Evolutionary conservation across 1,140 invertebrate species (phyloP).

Genomic region (Rhagoletis pomonella): DNA sequence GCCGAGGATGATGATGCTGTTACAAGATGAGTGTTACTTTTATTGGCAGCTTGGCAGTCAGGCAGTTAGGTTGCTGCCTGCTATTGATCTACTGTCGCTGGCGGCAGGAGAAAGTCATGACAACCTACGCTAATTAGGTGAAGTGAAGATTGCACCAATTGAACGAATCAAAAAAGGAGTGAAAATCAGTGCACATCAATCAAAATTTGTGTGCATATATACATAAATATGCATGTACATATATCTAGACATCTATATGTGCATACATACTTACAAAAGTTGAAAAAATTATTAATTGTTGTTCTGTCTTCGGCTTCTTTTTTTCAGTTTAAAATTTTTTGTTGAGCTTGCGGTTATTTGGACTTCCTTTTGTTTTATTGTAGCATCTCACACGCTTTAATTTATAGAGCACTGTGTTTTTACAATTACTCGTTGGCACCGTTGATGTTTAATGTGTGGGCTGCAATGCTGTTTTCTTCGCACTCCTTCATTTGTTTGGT

Average conservation of each 20-base stretch:
- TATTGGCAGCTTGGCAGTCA: not conserved
- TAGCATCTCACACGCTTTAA: not conserved
- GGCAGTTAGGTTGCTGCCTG: not conserved
- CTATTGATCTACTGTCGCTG: slow-evolving; percentile 32
- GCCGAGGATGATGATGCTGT: slow-evolving; percentile 1
- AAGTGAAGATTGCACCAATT: not conserved
- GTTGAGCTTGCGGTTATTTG: slow-evolving; percentile 2
- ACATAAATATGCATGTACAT: not conserved
- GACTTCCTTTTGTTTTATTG: not conserved
- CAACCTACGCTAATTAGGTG: slow-evolving; percentile 43
- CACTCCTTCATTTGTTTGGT: slow-evolving; percentile 22
- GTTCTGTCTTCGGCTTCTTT: not conserved
- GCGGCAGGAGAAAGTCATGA: slow-evolving; percentile 46
- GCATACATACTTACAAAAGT: too few species aligned
- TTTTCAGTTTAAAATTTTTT: not conserved
- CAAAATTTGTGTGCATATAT: not conserved
- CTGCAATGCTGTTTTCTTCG: not conserved
- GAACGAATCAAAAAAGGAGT: slow-evolving; percentile 39
- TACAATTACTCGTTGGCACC: not conserved
- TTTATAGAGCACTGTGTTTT: not conserved
- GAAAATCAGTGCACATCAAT: slow-evolving; percentile 45
- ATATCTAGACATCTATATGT: not conserved
- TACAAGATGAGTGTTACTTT: not conserved
- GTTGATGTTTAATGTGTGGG: slow-evolving; percentile 33
- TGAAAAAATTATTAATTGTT: slow-evolving; percentile 34